Percentiles rank a stretch among this genome's conserved stretches.
These are phyloP conservation scores for Glaucomys volans DNA, from an alignment of 2,113 vertebrate genomes.

Conservation along the genomic window DNA sequence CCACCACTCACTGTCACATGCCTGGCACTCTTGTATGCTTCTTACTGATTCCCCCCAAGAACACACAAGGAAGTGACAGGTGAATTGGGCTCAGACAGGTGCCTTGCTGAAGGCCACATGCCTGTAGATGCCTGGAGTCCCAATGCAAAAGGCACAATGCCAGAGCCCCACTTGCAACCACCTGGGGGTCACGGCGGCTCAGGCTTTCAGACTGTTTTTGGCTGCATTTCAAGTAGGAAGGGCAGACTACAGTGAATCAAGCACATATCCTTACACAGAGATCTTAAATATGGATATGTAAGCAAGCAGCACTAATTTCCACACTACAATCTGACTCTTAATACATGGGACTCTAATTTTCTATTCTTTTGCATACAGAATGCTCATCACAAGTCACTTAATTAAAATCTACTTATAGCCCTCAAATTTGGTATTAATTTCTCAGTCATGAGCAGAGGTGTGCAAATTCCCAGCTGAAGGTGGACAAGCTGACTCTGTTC, in stretches of 20 bases:
- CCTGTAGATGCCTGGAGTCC: neutral
- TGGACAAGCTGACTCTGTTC: neutral
- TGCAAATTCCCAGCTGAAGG: neutral
- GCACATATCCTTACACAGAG: neutral
- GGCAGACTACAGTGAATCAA: too few relatives aligned
- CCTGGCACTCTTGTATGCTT: neutral
- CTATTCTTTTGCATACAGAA: neutral
- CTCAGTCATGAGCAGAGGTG: neutral
- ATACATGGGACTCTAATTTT: neutral
- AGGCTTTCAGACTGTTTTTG: neutral
- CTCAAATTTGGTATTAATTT: too few relatives aligned
- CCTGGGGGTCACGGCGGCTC: accelerated
- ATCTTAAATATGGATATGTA: neutral
- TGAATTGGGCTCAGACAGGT: neutral
- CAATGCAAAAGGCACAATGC: neutral
- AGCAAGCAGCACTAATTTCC: neutral
- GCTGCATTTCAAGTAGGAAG: neutral
- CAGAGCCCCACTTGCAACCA: neutral
- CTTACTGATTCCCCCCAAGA: neutral
- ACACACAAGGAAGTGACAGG: neutral
- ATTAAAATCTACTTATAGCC: neutral
- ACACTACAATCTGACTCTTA: neutral
- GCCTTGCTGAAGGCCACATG: neutral
- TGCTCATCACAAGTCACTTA: neutral
- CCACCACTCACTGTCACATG: neutral